Evolutionary conservation across 2,888 invertebrate species (phyloP).

Genomic region (Clanis bilineata): DNA sequence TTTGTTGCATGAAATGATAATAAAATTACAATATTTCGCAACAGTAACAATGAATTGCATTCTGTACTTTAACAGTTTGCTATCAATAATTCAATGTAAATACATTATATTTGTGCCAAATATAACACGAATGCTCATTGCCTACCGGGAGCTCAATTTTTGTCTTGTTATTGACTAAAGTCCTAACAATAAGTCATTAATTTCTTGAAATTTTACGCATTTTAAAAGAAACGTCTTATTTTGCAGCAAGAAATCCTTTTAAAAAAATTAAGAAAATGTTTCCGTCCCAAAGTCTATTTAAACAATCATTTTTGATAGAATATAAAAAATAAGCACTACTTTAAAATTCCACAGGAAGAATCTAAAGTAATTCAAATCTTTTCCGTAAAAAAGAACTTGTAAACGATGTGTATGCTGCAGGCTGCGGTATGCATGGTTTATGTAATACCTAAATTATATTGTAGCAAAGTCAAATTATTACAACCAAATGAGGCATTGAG

Average conservation of each 20-base stretch:
- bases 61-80: neutral
- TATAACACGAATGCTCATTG: constrained; percentile 29
- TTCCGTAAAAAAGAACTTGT: constrained; percentile 23
- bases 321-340: constrained; percentile 43
- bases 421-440: constrained; percentile 51
- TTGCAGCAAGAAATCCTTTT: neutral
- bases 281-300: constrained; percentile 80
- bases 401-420: constrained; percentile 24
- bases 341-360: constrained; percentile 26
- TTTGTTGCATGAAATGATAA: neutral
- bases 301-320: constrained; percentile 57
- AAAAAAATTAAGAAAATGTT: constrained; percentile 58
- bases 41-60: neutral
- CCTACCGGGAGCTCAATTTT: constrained; percentile 28
- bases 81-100: neutral
- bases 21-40: neutral
- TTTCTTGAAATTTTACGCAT: neutral
- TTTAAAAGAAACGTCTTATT: neutral
- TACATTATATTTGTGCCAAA: constrained; percentile 27
- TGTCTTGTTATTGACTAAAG: constrained; percentile 15
- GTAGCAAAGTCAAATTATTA: constrained; percentile 53
- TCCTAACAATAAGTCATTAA: neutral
- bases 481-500: constrained; percentile 41
- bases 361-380: constrained; percentile 43
- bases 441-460: constrained; percentile 34